Base-by-base conservation (phyloP, 1,140 invertebrate species). In the Campoletis sonorensis region DNA sequence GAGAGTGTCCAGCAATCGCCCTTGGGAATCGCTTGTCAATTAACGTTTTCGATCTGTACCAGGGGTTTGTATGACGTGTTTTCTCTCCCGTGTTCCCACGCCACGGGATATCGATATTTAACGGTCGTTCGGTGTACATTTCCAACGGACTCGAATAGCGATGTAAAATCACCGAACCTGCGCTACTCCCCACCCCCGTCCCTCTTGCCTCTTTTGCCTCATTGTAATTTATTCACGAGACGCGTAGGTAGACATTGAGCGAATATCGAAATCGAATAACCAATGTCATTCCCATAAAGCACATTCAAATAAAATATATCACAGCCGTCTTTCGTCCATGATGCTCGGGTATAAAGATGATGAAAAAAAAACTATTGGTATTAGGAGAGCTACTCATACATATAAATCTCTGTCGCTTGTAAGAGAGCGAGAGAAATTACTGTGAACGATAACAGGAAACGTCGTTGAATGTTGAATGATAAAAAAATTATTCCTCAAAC, bases 1-100 rank as follows among this genome's bases (percentile, higher is more conserved):
- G 33, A 30, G 11, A 77, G 54, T 2, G n/a, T 54, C 51, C 8
- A 45, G 49, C 51, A 16, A 67, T 33, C 18, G 13, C 33, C 61
- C 33, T 21, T 61, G 76, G 76, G 72, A 64, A 78, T 78, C 33
- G 58, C 58, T 64, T 67, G 76, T 78, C 76, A 78, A 78, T 78
- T 67, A 78, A 45, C 76, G 73, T 77, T 26, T 77, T 33, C 51
- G 7, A 54, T 15, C 51, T 61, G 10, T 21, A n/a, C 73, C 61
- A 8, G 61, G n/a, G 45, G 13, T 21, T 51, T 26, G 72, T 51
- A 30, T 54, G 45, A 27, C 45, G 73, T 15, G 27, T 33, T 70
- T 27, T 58, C 27, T 23, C 40, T 8, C 40, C 8, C 72, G 27
- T 18, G 13, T 33, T 40, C 16, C 51, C 75, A 40, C 54, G 26